These are phyloP conservation scores for Drosophila rubida DNA, from an alignment of 2,888 invertebrate species.

Conservation along the genomic window DNA sequence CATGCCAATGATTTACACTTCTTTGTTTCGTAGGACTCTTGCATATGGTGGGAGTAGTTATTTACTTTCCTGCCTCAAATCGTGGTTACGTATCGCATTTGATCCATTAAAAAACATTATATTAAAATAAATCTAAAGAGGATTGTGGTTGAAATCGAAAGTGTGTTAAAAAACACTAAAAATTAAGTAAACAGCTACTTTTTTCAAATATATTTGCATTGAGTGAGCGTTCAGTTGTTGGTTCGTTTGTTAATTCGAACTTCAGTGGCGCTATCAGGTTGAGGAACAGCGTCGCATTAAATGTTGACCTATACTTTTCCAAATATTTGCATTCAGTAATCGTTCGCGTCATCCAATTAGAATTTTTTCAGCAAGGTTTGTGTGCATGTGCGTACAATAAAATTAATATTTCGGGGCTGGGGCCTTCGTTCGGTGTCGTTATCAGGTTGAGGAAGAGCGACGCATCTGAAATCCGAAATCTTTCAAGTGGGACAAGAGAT, in stretches of 20 bases:
- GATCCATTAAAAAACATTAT: background rate
- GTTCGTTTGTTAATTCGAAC: too few relatives aligned
- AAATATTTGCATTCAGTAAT: slow-evolving; percentile 13
- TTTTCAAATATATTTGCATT: too few relatives aligned
- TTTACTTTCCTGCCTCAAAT: background rate
- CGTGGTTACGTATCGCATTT: background rate
- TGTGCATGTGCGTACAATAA: background rate
- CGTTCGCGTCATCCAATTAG: slow-evolving; percentile 4
- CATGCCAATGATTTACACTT: background rate
- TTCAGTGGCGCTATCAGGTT: too few relatives aligned
- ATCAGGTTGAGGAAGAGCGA: slow-evolving; percentile 35
- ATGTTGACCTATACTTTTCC: slow-evolving; percentile 2
- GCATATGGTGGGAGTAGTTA: background rate
- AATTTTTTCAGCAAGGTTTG: slow-evolving; percentile 3
- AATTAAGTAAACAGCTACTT: too few relatives aligned
- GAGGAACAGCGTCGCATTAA: too few relatives aligned
- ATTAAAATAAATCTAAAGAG: background rate
- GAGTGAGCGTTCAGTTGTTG: too few relatives aligned
- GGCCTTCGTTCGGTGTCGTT: slow-evolving; percentile 13
- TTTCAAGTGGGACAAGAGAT: slow-evolving; percentile 59
- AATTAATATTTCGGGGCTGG: slow-evolving; percentile 5
- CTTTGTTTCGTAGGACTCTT: slow-evolving; percentile 6
- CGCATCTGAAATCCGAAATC: slow-evolving; percentile 46
- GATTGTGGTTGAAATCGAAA: background rate
- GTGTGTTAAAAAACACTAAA: too few relatives aligned